These are phyloP conservation scores for Itoplectis maculator DNA, from an alignment of 2,888 invertebrate genomes.

Conservation along the genomic window DNA sequence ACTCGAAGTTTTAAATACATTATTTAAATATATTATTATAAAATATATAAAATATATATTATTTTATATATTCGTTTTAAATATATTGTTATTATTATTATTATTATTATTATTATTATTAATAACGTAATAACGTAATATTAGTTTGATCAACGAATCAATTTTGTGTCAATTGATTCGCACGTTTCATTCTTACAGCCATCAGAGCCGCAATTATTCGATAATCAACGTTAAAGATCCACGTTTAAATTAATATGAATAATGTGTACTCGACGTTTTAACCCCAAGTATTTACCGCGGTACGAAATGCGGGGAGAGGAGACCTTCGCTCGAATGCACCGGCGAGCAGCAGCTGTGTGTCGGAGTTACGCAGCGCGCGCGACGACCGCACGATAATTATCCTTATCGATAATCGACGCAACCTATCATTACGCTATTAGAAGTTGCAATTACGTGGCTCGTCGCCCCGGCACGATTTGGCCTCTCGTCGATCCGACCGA, in stretches of 20 bases:
- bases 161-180: too few relatives aligned
- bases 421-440: slow-evolving; percentile 59
- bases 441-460: slow-evolving; percentile 51
- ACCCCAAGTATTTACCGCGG: slow-evolving; percentile 5
- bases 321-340: slow-evolving; percentile 44
- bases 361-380: slow-evolving; percentile 53
- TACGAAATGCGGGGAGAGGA: too few relatives aligned
- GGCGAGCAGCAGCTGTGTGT: slow-evolving; percentile 46
- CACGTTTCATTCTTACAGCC: too few relatives aligned
- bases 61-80: too few relatives aligned
- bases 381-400: slow-evolving; percentile 55
- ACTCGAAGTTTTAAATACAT: too few relatives aligned
- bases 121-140: too few relatives aligned
- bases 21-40: too few relatives aligned
- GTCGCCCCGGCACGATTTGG: slow-evolving; percentile 27
- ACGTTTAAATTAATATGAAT: too few relatives aligned
- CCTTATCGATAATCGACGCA: slow-evolving; percentile 61
- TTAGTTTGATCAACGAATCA: neutral
- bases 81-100: too few relatives aligned
- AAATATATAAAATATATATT: too few relatives aligned
- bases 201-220: neutral
- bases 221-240: neutral
- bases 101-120: neutral
- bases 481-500: too few relatives aligned
- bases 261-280: neutral